Evolutionary conservation across 2,113 vertebrate species (phyloP).

Genomic region (Austrofundulus limnaeus): DNA sequence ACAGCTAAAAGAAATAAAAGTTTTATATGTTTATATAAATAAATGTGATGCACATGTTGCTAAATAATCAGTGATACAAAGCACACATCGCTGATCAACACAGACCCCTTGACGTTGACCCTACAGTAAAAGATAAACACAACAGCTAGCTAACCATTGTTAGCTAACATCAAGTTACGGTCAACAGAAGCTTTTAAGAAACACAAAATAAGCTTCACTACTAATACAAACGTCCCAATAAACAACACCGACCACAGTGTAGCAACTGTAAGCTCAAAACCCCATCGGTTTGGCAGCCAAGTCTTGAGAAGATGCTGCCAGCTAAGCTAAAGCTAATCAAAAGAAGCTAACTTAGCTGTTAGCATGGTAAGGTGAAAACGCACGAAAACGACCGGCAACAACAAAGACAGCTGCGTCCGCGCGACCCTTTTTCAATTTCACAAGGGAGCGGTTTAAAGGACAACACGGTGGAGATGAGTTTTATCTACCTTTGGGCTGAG

Average conservation of each 20-base stretch:
- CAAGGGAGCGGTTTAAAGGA: neutral
- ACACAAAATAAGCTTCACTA: neutral
- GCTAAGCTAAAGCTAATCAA: slow-evolving; percentile 54
- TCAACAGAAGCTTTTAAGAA: neutral
- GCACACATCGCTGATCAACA: neutral
- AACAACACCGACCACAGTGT: neutral
- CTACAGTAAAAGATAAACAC: slow-evolving; percentile 12
- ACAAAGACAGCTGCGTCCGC: neutral
- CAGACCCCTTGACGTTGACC: slow-evolving; percentile 36
- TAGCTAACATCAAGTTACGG: slow-evolving; percentile 25
- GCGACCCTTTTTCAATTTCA: no score
- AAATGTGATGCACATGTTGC: neutral
- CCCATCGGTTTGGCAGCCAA: slow-evolving; percentile 1
- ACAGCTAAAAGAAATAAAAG: neutral
- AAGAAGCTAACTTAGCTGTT: slow-evolving; percentile 29
- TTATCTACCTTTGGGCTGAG: slow-evolving; percentile 56
- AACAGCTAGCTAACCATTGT: slow-evolving; percentile 28
- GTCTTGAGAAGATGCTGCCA: slow-evolving; percentile 8
- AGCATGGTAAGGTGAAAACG: slow-evolving; percentile 33
- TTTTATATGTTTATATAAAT: neutral
- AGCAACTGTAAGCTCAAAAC: neutral
- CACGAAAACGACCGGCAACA: neutral
- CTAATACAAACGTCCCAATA: neutral
- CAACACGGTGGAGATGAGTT: neutral
- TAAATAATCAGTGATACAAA: neutral